Evolutionary conservation across 1,140 invertebrate genomes (phyloP).

Genomic region (Drosophila sulfurigaster): DNA sequence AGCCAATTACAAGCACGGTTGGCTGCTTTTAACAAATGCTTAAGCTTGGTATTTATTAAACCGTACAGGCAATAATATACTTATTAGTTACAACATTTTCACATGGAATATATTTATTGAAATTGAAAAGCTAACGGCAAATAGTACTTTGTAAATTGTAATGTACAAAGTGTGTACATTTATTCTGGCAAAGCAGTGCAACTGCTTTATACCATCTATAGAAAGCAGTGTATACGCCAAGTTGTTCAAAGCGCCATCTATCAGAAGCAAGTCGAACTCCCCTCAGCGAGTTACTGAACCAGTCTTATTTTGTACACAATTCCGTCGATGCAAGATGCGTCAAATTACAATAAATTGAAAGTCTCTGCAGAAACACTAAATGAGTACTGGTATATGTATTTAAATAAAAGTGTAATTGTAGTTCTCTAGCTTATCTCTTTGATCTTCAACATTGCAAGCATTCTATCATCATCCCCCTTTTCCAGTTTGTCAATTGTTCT

Average conservation of each 20-base stretch:
- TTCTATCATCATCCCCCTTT: neutral
- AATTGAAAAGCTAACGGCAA: too few relatives aligned
- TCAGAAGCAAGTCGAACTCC: neutral
- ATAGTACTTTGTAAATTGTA: too few relatives aligned
- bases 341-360: neutral
- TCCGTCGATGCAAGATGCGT: neutral
- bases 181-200: constrained; percentile 3
- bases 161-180: too few relatives aligned
- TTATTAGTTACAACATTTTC: too few relatives aligned
- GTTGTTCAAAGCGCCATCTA: constrained; percentile 3
- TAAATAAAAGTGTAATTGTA: neutral
- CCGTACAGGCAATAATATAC: too few relatives aligned
- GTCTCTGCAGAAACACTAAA: neutral
- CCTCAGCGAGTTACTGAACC: constrained; percentile 4
- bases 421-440: neutral
- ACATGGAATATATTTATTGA: too few relatives aligned
- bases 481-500: neutral
- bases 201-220: neutral
- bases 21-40: neutral
- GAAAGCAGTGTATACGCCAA: neutral
- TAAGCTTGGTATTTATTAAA: neutral
- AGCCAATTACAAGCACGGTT: constrained; percentile 27
- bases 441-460: neutral
- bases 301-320: neutral
- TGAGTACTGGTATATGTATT: neutral